Percentiles rank a stretch among this genome's conserved stretches.
Conservation (phyloP, 2,888 invertebrate species). For the Lycocerus yunnanus region DNA sequence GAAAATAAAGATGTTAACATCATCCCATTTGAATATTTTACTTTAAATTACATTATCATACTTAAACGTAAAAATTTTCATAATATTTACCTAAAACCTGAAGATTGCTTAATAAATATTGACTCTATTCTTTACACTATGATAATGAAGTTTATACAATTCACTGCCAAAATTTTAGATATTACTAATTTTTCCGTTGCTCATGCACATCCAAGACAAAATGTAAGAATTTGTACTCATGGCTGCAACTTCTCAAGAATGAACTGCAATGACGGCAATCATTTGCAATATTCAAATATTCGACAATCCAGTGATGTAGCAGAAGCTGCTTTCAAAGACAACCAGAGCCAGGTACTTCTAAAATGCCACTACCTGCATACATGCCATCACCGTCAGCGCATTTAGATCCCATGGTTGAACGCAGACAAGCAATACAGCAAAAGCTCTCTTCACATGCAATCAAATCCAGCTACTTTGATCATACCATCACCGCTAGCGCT, state of each 20-base stretch:
- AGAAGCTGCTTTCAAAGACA: too few species aligned
- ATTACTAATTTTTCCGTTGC: not conserved
- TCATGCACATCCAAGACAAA: not conserved
- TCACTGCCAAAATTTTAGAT: not conserved
- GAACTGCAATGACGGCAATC: fast-evolving
- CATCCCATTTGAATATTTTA: not conserved
- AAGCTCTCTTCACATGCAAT: too few species aligned
- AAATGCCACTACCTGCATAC: too few species aligned
- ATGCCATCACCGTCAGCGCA: too few species aligned
- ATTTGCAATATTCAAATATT: not conserved
- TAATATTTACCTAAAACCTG: not conserved
- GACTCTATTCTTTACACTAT: not conserved
- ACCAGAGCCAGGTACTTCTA: too few species aligned
- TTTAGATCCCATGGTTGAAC: too few species aligned
- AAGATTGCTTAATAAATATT: not conserved
- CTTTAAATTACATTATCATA: not conserved
- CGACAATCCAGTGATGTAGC: too few species aligned
- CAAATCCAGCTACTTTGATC: too few species aligned
- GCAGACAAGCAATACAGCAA: too few species aligned
- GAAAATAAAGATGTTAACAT: not conserved
- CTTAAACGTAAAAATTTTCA: not conserved
- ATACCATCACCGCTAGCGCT: too few species aligned
- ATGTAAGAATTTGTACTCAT: not conserved
- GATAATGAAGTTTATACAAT: not conserved
- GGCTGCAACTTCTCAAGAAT: not conserved